Evolutionary conservation across 2,888 invertebrate genomes (phyloP).

Genomic region (Drosophila formosana): DNA sequence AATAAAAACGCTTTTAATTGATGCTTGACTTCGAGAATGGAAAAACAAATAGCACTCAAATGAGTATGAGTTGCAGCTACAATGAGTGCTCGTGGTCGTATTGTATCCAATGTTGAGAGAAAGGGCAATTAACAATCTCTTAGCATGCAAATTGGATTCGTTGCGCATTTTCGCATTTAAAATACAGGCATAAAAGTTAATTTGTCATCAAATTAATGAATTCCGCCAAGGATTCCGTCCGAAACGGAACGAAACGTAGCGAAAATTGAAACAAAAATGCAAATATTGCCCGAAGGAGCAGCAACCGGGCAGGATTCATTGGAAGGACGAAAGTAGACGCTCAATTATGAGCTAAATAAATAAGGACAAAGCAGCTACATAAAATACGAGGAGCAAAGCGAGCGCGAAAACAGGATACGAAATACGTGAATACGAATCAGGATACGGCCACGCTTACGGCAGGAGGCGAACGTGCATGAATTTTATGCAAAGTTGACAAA

Average conservation of each 20-base stretch:
- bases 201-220: slow-evolving; percentile 69
- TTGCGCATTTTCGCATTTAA: slow-evolving; percentile 28
- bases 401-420: slow-evolving; percentile 29
- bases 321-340: slow-evolving; percentile 17
- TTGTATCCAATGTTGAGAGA: not conserved
- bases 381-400: slow-evolving; percentile 31
- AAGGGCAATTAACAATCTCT: slow-evolving; percentile 52
- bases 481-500: slow-evolving; percentile 78
- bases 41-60: slow-evolving; percentile 4
- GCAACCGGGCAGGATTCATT: not conserved
- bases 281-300: slow-evolving; percentile 37
- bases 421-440: slow-evolving; percentile 15
- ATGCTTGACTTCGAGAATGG: not conserved
- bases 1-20: slow-evolving; percentile 21
- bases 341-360: slow-evolving; percentile 69
- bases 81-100: not conserved
- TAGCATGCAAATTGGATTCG: slow-evolving; percentile 60
- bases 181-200: slow-evolving; percentile 66
- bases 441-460: slow-evolving; percentile 8
- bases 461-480: slow-evolving; percentile 58
- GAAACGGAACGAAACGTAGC: slow-evolving; percentile 1
- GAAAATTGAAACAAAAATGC: slow-evolving; percentile 44
- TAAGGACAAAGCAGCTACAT: slow-evolving; percentile 43
- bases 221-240: slow-evolving; percentile 26
- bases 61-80: not conserved